Conservation (phyloP, 2,113 vertebrate genomes). For the Chaetops frenatus region DNA sequence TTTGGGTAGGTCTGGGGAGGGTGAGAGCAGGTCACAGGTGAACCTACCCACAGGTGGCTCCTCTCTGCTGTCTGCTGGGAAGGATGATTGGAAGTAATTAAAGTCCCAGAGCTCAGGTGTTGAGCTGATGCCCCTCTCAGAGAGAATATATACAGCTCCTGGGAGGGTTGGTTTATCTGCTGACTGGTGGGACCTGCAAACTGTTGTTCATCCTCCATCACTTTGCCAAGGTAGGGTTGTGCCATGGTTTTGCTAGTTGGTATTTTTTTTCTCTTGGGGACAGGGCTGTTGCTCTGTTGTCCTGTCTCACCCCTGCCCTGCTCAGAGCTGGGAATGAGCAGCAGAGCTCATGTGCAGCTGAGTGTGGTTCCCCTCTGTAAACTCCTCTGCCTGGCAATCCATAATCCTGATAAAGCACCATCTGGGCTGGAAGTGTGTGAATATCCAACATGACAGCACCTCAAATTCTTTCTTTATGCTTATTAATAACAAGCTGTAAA, state of each 20-base stretch:
- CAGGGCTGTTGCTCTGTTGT: not conserved
- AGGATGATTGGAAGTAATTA: not conserved
- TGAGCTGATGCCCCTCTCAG: not conserved
- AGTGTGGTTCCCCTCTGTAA: not conserved
- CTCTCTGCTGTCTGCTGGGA: not conserved
- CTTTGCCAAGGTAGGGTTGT: not conserved
- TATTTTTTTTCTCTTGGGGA: rapidly evolving
- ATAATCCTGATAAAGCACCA: constrained; percentile 30
- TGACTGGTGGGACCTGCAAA: rapidly evolving
- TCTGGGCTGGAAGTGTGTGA: constrained; percentile 43
- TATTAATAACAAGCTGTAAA: constrained; percentile 71
- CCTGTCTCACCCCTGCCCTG: not conserved
- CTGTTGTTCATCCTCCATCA: rapidly evolving
- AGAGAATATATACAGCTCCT: rapidly evolving
- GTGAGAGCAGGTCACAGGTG: not conserved
- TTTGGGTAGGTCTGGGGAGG: not conserved
- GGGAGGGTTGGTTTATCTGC: rapidly evolving
- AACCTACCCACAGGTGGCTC: not conserved
- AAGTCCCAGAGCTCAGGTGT: not conserved
- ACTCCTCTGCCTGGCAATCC: not conserved
- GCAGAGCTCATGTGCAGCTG: rapidly evolving
- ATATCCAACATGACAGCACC: constrained; percentile 16
- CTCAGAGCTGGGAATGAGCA: not conserved
- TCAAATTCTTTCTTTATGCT: constrained; percentile 54
- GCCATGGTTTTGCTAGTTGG: not conserved